These are phyloP conservation scores for Stegastes partitus DNA, from an alignment of 2,113 vertebrate species.

Conservation along the genomic window DNA sequence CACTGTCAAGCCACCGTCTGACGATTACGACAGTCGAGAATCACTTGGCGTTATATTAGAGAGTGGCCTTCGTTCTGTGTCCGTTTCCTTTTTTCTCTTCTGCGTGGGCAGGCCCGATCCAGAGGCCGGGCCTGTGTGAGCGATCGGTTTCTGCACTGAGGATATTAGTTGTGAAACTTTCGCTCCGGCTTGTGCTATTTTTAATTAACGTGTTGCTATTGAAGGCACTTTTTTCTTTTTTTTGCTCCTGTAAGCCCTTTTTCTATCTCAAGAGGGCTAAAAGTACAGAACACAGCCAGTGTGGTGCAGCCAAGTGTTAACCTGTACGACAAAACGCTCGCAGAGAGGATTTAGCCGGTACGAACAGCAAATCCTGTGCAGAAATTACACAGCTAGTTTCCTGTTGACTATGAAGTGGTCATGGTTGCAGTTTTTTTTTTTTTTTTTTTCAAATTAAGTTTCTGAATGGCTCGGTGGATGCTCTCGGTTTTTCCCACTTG, in stretches of 20 bases:
- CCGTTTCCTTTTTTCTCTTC: conserved; percentile 26
- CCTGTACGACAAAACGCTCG: conserved; percentile 35
- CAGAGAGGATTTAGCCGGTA: conserved; percentile 45
- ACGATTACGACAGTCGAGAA: conserved; percentile 37
- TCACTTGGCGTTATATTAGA: conserved; percentile 39
- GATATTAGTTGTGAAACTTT: conserved; percentile 10
- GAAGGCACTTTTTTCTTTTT: too few relatives aligned
- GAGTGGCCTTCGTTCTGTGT: conserved; percentile 46
- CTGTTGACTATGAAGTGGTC: conserved; percentile 31
- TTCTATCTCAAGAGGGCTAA: neutral
- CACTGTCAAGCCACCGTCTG: conserved; percentile 32
- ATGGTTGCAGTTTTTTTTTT: too few relatives aligned
- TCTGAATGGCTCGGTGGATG: conserved; percentile 30
- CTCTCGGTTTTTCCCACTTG: conserved; percentile 20
- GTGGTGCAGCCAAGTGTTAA: conserved; percentile 36
- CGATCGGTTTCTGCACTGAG: conserved; percentile 12
- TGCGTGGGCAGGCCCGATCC: conserved; percentile 49
- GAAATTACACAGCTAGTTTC: conserved; percentile 32
- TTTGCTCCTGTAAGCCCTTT: conserved; percentile 7
- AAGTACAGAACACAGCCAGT: conserved; percentile 14
- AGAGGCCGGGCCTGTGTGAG: neutral
- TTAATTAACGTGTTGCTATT: conserved; percentile 36
- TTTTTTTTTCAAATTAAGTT: conserved; percentile 49
- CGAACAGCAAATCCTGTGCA: conserved; percentile 40
- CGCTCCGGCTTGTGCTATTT: conserved; percentile 10